Evolutionary conservation across 2,888 invertebrate species (phyloP), one percentile per base, ranked within the genome.

Genomic region (Omphaloscelis lunosa): DNA sequence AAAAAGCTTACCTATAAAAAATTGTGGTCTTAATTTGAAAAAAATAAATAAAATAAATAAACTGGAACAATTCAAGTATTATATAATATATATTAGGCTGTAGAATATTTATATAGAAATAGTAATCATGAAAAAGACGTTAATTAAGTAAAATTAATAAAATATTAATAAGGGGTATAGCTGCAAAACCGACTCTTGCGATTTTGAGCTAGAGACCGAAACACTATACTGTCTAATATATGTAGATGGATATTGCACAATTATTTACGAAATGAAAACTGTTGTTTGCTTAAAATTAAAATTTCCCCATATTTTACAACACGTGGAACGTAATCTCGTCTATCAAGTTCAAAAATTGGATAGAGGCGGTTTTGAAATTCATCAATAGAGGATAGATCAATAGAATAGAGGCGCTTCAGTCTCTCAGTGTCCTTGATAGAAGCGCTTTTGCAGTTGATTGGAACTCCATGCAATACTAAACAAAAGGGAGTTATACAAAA

Each of bases 291-390:
- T 51, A 29, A 12, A 67, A 29, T 48, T 51, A 51, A 23, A 29
- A 51, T 51, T 67, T 51, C 29, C 3, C 7, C 29, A 29, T 67
- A 67, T 67, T 67, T 67, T 67, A 12, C 66, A 66, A 67, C 20
- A 67, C 66, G 51, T 51, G 66, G 66, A 67, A 67, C 51, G 67
- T 67, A 67, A 51, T 67, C 15, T 67, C 51, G 51, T 51, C 51
- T 67, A 67, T 8, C 67, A 51, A 34, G 51, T 53, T 67, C 34
- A 51, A 67, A 67, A 67, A 67, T 67, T 67, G 51, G 67, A 67
- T 51, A 67, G 34, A 67, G 34, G 67, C 67, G 67, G 67, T 67
- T 67, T 67, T 67, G 67, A 67, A 67, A 67, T 53, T 67, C 67
- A 67, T 67, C 67, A 67, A 67, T 67, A 51, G 67, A 53, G 34